These are phyloP conservation scores for Pseudocheirus occidentalis DNA, from an alignment of 2,797 vertebrate genomes.

Conservation along the genomic window DNA sequence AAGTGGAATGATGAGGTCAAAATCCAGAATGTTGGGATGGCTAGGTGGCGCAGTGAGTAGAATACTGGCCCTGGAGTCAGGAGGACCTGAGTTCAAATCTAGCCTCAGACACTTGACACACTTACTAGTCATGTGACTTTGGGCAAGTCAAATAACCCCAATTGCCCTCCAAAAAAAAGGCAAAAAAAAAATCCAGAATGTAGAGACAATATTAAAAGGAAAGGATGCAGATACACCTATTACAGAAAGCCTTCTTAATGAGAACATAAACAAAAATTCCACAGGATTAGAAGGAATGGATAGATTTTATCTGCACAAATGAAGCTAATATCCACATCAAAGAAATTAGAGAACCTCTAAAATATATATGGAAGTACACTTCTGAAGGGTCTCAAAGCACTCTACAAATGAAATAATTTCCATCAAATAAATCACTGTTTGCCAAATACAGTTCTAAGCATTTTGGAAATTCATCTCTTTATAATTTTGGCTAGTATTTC, in stretches of 20 bases:
- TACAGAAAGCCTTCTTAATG: background rate
- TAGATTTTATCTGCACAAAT: background rate
- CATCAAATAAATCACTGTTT: background rate
- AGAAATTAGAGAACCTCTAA: background rate
- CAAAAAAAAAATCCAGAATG: background rate
- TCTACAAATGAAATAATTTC: background rate
- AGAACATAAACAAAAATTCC: background rate
- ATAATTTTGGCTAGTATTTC: background rate
- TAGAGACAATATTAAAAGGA: background rate
- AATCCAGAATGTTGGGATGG: background rate
- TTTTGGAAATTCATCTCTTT: background rate
- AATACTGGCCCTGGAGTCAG: no score
- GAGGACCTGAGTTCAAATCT: no score
- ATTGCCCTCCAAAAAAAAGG: no score
- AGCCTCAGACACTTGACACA: no score
- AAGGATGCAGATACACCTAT: background rate
- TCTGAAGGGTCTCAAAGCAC: background rate
- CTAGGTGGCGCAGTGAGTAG: no score
- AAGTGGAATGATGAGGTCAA: background rate
- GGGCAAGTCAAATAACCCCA: no score
- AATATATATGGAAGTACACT: background rate
- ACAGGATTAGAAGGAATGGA: background rate
- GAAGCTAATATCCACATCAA: background rate
- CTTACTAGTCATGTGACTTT: no score
- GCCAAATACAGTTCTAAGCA: background rate